Evolutionary conservation across 2,797 vertebrate species (phyloP).

Genomic region (Oreochromis mossambicus): DNA sequence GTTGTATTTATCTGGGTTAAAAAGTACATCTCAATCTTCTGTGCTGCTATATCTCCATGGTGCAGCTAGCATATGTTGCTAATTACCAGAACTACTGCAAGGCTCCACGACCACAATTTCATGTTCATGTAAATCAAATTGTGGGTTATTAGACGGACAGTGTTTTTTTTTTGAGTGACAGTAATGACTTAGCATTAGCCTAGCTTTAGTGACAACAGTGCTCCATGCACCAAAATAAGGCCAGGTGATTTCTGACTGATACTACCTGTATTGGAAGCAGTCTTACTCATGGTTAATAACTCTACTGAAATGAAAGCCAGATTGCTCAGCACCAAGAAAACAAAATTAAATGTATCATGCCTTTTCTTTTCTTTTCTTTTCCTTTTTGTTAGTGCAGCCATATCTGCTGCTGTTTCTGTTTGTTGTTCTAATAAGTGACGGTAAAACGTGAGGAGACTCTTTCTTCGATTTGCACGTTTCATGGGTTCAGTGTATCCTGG

Average conservation of each 20-base stretch:
- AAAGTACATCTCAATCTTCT: background rate
- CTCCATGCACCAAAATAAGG: background rate
- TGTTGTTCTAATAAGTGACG: background rate
- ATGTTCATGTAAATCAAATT: background rate
- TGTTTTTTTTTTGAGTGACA: background rate
- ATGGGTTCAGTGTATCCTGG: background rate
- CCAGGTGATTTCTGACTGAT: background rate
- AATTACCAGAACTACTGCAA: background rate
- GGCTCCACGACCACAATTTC: background rate
- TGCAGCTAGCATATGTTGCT: background rate
- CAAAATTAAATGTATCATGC: fast-evolving
- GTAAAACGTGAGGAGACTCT: background rate
- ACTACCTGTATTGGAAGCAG: background rate
- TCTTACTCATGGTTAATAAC: fast-evolving
- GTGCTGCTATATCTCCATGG: background rate
- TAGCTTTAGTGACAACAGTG: background rate
- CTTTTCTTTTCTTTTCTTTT: background rate
- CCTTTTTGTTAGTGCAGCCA: background rate
- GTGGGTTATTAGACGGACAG: fast-evolving
- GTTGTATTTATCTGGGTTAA: background rate
- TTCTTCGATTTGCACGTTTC: background rate
- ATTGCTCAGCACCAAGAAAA: background rate
- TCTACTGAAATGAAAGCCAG: background rate
- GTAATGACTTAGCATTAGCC: background rate
- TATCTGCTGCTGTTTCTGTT: background rate